Base-by-base conservation (phyloP, 2,797 vertebrate genomes). In the Gadopsis marmoratus region DNA sequence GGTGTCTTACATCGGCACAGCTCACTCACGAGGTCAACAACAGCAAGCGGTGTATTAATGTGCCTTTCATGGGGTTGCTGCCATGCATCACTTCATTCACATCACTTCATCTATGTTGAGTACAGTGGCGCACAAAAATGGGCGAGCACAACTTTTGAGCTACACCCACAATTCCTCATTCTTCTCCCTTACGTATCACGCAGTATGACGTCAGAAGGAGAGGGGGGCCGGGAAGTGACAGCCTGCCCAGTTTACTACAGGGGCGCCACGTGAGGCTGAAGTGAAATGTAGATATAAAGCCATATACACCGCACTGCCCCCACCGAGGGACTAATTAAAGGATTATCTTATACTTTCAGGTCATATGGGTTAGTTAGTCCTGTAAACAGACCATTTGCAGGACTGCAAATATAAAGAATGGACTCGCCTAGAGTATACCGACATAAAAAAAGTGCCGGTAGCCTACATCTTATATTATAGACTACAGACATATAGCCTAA, bases 221-320 rank as follows among this genome's bases (percentile, higher is more conserved):
- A 43, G 48, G 41, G 2, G 61, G 10, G 35, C 17, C 4, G 17
- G 39, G 69, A 33, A 43, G 58, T 11, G 59, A 0, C 56, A 81
- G 76, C 86, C 87, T 21, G 78, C 86, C 90, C 86, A 68, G 3
- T 80, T 88, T 85, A 82, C 84, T 89, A 74, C 58, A 17, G n/a
- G 2, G 0, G 41, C 54, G 86, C 66, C 93, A 94, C 90, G 91
- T 94, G 94, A 92, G 72, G 0, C 26, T 14, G 45, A 7, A 43
- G 14, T 26, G 0, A 17, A 65, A 31, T 11, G 9, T 29, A 26
- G 7, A 26, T 31, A 47, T 5, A 23, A 79, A 33, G 16, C 29
- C 17, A 19, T n/a, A n/a, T n/a, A n/a, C n/a, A n/a, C n/a, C n/a
- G n/a, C n/a, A n/a, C n/a, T n/a, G n/a, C n/a, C n/a, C n/a, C n/a